Percentiles rank a stretch among this genome's conserved stretches.
These are phyloP conservation scores for Ectobius pallidus DNA, from an alignment of 2,888 invertebrate species.

Conservation along the genomic window DNA sequence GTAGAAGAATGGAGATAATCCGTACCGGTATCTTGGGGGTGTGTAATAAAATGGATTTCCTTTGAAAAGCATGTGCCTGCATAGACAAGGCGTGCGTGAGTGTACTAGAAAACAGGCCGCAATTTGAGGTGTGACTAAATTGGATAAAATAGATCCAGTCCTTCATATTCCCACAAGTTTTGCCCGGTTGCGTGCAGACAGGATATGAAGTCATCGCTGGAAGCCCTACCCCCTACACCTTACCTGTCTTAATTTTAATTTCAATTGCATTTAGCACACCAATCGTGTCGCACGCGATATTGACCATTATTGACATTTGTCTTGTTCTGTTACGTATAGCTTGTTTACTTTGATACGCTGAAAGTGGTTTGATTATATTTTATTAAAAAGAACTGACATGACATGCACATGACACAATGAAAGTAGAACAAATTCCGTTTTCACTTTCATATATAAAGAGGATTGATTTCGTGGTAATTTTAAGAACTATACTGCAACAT, in stretches of 20 bases:
- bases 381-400: no score
- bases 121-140: slow-evolving; percentile 10
- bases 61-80: no score
- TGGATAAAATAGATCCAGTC: neutral
- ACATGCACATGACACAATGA: no score
- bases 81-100: no score
- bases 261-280: slow-evolving; percentile 5
- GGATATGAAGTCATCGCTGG: neutral
- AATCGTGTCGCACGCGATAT: slow-evolving; percentile 17
- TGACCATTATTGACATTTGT: slow-evolving; percentile 3
- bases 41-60: no score
- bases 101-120: neutral
- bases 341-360: neutral
- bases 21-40: no score
- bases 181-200: neutral
- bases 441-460: no score
- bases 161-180: neutral
- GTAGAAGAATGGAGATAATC: no score
- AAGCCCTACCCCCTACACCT: neutral
- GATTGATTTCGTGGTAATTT: no score
- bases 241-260: neutral
- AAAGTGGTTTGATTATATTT: neutral
- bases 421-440: no score
- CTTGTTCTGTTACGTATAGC: neutral
- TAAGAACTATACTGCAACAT: no score